Percentiles rank a stretch among this genome's conserved stretches.
These are phyloP conservation scores for Germaria angustata DNA, from an alignment of 2,888 invertebrate genomes.

Conservation along the genomic window DNA sequence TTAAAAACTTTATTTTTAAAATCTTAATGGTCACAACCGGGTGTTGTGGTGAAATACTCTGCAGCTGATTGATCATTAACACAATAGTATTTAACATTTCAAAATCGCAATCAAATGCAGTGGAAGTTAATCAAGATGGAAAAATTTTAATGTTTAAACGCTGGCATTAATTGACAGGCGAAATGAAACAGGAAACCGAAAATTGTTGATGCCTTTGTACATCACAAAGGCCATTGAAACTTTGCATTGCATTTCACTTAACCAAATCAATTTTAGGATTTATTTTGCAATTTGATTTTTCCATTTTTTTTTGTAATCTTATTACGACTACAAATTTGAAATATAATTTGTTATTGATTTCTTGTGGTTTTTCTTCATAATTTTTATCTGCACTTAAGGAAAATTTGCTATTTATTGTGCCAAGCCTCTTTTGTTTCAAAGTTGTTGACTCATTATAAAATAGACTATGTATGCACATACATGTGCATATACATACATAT, in stretches of 20 bases:
- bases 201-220: neutral
- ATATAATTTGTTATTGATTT: neutral
- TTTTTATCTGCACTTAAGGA: neutral
- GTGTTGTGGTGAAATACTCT: neutral
- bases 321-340: neutral
- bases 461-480: too few species aligned
- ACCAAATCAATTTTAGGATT: too few species aligned
- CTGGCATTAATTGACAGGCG: constrained; percentile 29
- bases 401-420: neutral
- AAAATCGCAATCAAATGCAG: constrained; percentile 12
- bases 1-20: too few species aligned
- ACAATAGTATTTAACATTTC: neutral
- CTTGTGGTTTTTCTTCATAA: neutral
- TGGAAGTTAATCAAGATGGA: neutral
- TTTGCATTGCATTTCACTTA: too few species aligned
- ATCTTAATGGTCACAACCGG: neutral
- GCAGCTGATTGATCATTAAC: neutral
- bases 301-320: neutral
- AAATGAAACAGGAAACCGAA: constrained; percentile 24
- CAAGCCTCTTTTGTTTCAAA: constrained; percentile 4
- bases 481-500: too few species aligned
- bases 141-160: neutral
- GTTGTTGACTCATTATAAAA: neutral
- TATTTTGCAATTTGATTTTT: too few species aligned
- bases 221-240: too few species aligned